Evolutionary conservation across 2,113 vertebrate species (phyloP).

Genomic region (Alosa alosa): DNA sequence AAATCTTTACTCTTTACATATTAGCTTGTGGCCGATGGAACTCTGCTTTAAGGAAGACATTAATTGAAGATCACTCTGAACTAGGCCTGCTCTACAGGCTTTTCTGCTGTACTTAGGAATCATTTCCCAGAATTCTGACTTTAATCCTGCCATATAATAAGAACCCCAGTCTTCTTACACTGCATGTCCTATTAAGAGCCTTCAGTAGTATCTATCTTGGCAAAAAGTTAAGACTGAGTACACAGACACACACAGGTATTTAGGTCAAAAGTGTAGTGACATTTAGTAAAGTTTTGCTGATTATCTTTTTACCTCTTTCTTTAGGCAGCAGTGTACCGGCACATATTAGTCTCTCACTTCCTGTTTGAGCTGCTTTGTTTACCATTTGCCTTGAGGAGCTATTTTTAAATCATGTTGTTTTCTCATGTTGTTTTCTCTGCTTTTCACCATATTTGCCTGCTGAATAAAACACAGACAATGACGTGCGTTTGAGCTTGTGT

Average conservation of each 20-base stretch:
- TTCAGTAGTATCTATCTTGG: background rate
- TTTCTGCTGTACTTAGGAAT: background rate
- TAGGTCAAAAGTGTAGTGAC: background rate
- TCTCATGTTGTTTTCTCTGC: background rate
- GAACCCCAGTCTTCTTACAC: background rate
- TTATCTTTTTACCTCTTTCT: conserved; percentile 36
- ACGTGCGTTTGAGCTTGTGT: background rate
- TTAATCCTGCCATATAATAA: background rate
- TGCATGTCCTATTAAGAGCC: background rate
- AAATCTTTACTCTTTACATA: background rate
- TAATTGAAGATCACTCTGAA: background rate
- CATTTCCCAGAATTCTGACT: background rate
- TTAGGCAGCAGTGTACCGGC: conserved; percentile 40
- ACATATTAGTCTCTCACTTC: conserved; percentile 85
- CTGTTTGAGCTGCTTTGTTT: conserved; percentile 87
- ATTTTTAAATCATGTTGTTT: conserved; percentile 74
- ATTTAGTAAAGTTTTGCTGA: background rate
- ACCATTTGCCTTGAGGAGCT: conserved; percentile 73
- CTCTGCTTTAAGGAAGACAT: background rate
- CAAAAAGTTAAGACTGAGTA: background rate
- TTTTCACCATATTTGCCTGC: background rate
- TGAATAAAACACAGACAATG: background rate
- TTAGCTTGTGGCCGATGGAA: background rate
- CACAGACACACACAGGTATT: background rate
- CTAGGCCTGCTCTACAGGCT: background rate